Percentiles rank a stretch among this genome's conserved stretches.
Evolutionary conservation across 2,797 vertebrate genomes (phyloP).

Genomic region (Pseudomugil tenellus): DNA sequence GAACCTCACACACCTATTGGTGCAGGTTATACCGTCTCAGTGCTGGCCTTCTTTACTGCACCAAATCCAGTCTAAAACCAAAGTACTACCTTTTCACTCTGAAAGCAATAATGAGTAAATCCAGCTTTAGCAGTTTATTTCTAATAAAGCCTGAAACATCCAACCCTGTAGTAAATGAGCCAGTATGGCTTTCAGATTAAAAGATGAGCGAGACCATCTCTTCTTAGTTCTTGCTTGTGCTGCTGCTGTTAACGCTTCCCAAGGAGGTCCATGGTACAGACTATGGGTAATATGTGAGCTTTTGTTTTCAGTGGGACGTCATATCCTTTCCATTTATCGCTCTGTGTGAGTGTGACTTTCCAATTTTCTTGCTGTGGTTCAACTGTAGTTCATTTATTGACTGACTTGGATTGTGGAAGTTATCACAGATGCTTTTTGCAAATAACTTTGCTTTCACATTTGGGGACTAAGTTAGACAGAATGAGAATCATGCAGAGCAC

Average conservation of each 20-base stretch:
- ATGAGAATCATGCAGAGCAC: not conserved
- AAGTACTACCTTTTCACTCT: not conserved
- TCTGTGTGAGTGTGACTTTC: constrained; percentile 7
- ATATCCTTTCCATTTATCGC: not conserved
- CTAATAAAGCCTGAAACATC: not conserved
- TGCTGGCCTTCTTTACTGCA: not conserved
- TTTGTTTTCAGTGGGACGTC: not conserved
- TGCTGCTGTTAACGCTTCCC: not conserved
- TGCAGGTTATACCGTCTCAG: not conserved
- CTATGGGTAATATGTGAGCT: not conserved
- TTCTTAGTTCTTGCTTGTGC: constrained; percentile 4
- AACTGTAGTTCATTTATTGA: not conserved
- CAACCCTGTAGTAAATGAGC: not conserved
- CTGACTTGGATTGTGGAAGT: not conserved
- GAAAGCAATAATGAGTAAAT: not conserved
- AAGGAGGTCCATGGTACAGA: not conserved
- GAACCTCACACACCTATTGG: not conserved
- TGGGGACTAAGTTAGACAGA: not conserved
- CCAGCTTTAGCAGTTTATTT: not conserved
- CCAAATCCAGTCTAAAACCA: not conserved
- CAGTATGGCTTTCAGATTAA: not conserved
- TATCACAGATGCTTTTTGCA: not conserved
- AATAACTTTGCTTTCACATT: constrained; percentile 29
- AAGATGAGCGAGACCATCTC: not conserved
- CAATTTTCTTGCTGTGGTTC: not conserved